phyloP scores from a whole-genome alignment of 2,888 invertebrate species.

The Ephialtes manifestator region DNA sequence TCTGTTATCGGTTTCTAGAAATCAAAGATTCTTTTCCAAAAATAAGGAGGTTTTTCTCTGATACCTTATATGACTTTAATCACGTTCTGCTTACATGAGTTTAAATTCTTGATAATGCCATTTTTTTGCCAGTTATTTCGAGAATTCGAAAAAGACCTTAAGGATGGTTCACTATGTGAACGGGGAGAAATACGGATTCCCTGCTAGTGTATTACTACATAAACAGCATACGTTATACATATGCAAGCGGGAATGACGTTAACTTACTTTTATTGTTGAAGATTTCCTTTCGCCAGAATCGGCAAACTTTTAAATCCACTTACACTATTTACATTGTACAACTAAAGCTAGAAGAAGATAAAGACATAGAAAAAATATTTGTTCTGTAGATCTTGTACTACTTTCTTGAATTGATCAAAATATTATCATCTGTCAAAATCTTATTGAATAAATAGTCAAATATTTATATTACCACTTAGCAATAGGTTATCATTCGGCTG shows the following conservation, averaged over 20 bases:
- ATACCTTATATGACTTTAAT: not conserved
- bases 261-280: slow-evolving; percentile 61
- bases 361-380: not conserved
- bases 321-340: not conserved
- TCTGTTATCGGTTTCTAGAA: not conserved
- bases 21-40: not conserved
- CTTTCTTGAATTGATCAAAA: not conserved
- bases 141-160: not conserved
- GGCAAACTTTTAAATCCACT: slow-evolving; percentile 32
- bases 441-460: not conserved
- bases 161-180: slow-evolving; percentile 6
- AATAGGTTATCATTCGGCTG: not conserved
- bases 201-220: not conserved
- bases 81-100: not conserved
- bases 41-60: not conserved
- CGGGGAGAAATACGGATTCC: not conserved
- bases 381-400: not conserved
- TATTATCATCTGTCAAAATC: not conserved
- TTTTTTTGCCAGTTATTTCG: not conserved
- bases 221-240: slow-evolving; percentile 2
- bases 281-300: slow-evolving; percentile 22
- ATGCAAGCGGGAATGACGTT: slow-evolving; percentile 47
- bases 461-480: not conserved
- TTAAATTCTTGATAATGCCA: not conserved
- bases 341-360: not conserved